These are phyloP conservation scores for Muricea muricata DNA, from an alignment of 92 coral and sea anemone species.

Conservation along the genomic window DNA sequence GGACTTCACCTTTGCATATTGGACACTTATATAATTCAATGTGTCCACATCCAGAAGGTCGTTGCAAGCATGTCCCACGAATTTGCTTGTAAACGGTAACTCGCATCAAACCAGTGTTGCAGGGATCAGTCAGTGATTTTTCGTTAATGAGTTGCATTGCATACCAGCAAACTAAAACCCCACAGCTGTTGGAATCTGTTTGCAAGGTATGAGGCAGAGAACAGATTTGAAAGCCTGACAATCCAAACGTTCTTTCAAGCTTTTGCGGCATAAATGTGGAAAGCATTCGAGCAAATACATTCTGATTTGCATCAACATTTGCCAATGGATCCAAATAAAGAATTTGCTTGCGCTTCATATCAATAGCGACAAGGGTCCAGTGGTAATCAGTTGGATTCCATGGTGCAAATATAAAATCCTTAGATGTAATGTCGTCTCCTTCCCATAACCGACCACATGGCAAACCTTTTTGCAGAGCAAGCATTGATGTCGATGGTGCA, in stretches of 20 bases:
- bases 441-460: too few relatives aligned
- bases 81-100: background rate
- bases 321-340: too few relatives aligned
- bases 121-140: background rate
- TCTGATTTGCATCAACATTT: too few relatives aligned
- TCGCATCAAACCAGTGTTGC: background rate
- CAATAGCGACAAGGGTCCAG: too few relatives aligned
- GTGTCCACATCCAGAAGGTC: background rate
- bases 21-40: background rate
- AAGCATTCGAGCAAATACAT: too few relatives aligned
- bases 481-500: constrained; percentile 11
- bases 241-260: background rate
- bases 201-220: background rate
- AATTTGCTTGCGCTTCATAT: too few relatives aligned
- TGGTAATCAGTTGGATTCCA: too few relatives aligned
- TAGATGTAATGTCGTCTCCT: too few relatives aligned
- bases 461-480: background rate
- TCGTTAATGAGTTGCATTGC: background rate
- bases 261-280: too few relatives aligned
- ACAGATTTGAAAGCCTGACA: background rate
- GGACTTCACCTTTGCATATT: background rate
- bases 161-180: background rate
- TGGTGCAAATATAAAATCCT: too few relatives aligned
- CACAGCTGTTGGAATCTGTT: background rate
- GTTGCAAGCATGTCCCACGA: background rate